Base-by-base conservation (phyloP, 1,140 invertebrate species). In the Sitophilus oryzae region DNA sequence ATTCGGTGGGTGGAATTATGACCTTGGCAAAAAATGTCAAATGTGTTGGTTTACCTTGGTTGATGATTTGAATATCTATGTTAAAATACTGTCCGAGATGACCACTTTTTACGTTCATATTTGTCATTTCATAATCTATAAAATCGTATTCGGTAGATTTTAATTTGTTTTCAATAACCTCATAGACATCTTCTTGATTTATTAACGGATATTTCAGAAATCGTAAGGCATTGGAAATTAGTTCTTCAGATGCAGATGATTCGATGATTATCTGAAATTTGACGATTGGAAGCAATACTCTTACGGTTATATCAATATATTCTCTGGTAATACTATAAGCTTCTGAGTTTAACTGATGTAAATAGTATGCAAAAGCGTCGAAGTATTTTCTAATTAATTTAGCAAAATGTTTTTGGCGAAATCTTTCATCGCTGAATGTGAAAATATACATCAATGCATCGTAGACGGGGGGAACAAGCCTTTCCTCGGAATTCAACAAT, bases 61-160 rank as follows among this genome's bases (percentile, higher is more conserved):
- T 6, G 1, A 37, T 23, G 16, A 54, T 18, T 1, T 37, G 2
- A 14, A 54, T 25, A 16, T 54, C 2, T 10, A 54, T 15, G 2
- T 25, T 3, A 38, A 46, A 54, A 20, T 54, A 54, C n/a, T 54
- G 42, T 4, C 52, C 52, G n/a, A 52, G 19, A 52, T 44, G 42
- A n/a, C 50, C 50, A 36, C 36, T 43, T 14, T 11, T 11, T 35
- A 22, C n/a, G 11, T 16, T 19, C 18, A 44, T 14, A 25, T 3
- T 6, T 10, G n/a, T 21, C 2, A 52, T 6, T 5, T 18, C 6
- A 37, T 44, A 52, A 19, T 30, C 1, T 1, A 15, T 4, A 18
- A 52, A 20, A 3, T 36, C 41, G 38, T 23, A 52, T 10, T 30
- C 2, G n/a, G 3, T 5, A 45, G 22, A 34, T 30, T 18, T 18